phyloP scores from a whole-genome alignment of 2,797 vertebrate species.

The Sebastes minor region DNA sequence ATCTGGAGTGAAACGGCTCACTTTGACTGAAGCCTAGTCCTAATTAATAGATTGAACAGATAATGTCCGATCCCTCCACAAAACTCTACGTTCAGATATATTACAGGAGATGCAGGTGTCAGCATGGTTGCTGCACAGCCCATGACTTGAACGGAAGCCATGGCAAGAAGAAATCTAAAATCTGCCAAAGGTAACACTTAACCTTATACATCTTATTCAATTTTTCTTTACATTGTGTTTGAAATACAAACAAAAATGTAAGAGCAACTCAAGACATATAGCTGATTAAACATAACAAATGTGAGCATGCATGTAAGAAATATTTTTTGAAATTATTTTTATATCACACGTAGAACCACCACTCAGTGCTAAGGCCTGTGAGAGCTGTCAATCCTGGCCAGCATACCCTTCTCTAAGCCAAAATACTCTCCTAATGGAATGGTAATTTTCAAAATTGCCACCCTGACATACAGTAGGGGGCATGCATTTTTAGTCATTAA shows the following conservation, averaged over 20 bases:
- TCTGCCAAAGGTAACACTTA: neutral
- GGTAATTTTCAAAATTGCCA: neutral
- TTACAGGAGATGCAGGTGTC: neutral
- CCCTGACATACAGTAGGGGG: neutral
- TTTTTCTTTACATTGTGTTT: neutral
- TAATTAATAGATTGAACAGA: slow-evolving; percentile 44
- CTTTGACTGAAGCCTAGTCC: slow-evolving; percentile 17
- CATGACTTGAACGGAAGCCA: neutral
- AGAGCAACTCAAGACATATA: neutral
- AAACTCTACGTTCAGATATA: neutral
- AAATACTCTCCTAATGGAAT: slow-evolving; percentile 17
- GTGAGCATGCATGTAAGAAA: neutral
- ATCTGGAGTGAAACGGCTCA: slow-evolving; percentile 7
- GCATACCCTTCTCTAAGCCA: neutral
- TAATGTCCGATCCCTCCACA: slow-evolving; percentile 25
- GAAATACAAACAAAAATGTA: neutral
- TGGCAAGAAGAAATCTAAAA: neutral
- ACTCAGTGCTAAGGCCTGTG: neutral
- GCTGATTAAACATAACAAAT: neutral
- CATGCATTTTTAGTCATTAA: neutral
- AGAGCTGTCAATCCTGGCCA: neutral
- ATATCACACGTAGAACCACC: neutral
- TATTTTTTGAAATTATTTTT: neutral
- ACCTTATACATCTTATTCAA: neutral
- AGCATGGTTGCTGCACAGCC: neutral